Evolutionary conservation across 2,797 vertebrate species (phyloP).

Genomic region (Babyrousa celebensis): DNA sequence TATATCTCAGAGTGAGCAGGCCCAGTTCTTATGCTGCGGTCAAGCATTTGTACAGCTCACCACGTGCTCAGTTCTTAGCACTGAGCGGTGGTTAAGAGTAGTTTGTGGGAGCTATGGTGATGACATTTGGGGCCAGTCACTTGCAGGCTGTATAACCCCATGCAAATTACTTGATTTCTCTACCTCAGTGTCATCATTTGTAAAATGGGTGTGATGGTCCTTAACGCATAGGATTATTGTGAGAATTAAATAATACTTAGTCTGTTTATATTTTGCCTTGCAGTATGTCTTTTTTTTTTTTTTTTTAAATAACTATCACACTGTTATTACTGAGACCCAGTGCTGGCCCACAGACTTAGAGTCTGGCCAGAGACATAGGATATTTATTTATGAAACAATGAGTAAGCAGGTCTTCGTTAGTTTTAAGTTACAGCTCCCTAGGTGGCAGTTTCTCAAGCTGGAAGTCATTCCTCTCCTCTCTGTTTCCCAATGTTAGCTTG

Average conservation of each 20-base stretch:
- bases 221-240: background rate
- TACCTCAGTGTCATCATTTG: background rate
- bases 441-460: background rate
- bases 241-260: background rate
- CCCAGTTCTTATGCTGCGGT: background rate
- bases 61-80: background rate
- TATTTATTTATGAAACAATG: constrained; percentile 21
- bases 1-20: background rate
- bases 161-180: constrained; percentile 5
- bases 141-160: background rate
- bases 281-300: background rate
- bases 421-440: background rate
- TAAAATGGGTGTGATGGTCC: constrained; percentile 3
- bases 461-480: background rate
- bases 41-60: background rate
- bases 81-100: background rate
- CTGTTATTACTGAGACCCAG: background rate
- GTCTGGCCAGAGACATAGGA: background rate
- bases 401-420: background rate
- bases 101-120: background rate
- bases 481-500: background rate
- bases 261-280: constrained; percentile 10
- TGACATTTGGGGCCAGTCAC: background rate
- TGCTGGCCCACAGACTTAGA: background rate
- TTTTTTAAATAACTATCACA: background rate